phyloP scores from a whole-genome alignment of 2,113 vertebrate species.

The Aramus guarauna region DNA sequence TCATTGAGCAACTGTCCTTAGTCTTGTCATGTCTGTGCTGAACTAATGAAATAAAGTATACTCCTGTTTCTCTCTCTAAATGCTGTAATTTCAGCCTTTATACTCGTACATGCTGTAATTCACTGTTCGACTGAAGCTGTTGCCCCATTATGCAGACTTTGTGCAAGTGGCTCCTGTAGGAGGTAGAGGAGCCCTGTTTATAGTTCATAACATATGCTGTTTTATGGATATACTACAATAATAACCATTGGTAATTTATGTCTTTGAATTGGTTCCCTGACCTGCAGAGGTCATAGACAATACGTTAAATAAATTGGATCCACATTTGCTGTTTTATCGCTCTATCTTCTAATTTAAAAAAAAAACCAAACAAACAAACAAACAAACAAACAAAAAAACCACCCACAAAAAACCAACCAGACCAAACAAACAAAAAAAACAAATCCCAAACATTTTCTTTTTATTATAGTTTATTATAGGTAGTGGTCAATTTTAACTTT shows the following conservation, averaged over 20 bases:
- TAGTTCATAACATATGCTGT: background rate
- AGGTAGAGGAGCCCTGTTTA: background rate
- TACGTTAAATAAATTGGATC: background rate
- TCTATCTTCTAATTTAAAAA: background rate
- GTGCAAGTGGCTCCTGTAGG: background rate
- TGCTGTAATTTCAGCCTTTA: background rate
- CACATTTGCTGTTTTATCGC: background rate
- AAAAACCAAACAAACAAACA: too few species aligned
- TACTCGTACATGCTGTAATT: background rate
- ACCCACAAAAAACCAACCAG: too few species aligned
- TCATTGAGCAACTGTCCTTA: conserved; percentile 6
- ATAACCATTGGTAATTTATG: background rate
- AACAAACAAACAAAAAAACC: background rate
- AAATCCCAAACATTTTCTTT: background rate
- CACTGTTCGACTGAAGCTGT: background rate
- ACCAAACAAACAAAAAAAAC: background rate
- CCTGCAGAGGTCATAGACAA: background rate
- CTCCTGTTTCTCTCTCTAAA: conserved; percentile 7
- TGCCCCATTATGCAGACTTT: background rate
- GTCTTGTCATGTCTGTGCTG: background rate
- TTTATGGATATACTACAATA: background rate
- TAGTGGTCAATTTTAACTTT: background rate
- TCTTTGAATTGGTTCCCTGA: background rate
- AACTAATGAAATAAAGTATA: background rate
- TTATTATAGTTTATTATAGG: background rate